These are phyloP conservation scores for Pseudococcus viburni DNA, from an alignment of 2,888 invertebrate species.

Conservation along the genomic window DNA sequence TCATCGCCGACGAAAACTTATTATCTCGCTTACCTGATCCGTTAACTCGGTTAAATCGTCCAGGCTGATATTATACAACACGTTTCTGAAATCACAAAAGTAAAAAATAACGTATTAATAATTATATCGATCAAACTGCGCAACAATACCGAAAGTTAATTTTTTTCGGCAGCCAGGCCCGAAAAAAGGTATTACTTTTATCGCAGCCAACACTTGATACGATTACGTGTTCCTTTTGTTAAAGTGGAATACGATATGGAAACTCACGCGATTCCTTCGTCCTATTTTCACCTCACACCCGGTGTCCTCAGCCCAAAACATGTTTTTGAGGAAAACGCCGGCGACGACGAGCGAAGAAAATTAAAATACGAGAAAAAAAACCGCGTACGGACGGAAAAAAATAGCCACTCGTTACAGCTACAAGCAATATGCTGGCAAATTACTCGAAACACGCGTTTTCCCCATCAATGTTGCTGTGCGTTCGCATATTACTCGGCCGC, in stretches of 20 bases:
- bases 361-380: constrained; percentile 43
- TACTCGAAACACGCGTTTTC: constrained; percentile 65
- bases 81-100: constrained; percentile 79
- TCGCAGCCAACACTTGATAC: background rate
- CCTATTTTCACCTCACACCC: background rate
- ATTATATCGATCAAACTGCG: constrained; percentile 19
- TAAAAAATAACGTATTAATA: constrained; percentile 45
- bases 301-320: background rate
- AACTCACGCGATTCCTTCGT: background rate
- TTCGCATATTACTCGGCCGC: background rate
- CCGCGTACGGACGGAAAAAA: background rate
- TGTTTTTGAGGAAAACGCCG: background rate
- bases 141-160: background rate
- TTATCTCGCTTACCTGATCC: constrained; percentile 42
- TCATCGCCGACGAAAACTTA: background rate
- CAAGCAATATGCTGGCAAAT: constrained; percentile 35
- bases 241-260: background rate
- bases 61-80: constrained; percentile 91
- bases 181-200: constrained; percentile 4
- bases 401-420: background rate
- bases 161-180: background rate
- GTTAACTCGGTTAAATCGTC: constrained; percentile 70
- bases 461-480: constrained; percentile 16
- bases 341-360: background rate
- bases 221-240: constrained; percentile 16